These are phyloP conservation scores for Botia kubotai DNA, from an alignment of 2,797 vertebrate species.

Conservation along the genomic window DNA sequence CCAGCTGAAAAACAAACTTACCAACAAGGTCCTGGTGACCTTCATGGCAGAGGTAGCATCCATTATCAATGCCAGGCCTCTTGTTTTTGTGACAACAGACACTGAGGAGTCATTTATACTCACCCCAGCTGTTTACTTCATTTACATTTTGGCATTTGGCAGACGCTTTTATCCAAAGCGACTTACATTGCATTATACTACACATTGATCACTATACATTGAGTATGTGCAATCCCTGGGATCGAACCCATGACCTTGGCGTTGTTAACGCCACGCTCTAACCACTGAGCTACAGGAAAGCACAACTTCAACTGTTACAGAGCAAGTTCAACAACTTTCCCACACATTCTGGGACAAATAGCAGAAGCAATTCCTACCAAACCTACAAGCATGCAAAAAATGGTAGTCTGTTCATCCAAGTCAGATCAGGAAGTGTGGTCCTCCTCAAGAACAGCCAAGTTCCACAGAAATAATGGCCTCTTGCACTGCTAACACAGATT, in stretches of 20 bases:
- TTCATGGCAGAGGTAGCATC: conserved; percentile 7
- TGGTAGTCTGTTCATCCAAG: background rate
- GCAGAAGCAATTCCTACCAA: background rate
- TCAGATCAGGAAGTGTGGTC: background rate
- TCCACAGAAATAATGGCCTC: background rate
- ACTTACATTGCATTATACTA: too few species aligned
- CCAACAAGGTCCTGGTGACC: background rate
- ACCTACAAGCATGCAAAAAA: background rate
- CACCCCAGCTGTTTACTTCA: background rate
- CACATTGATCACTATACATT: too few species aligned
- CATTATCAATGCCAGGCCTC: conserved; percentile 6
- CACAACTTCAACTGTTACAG: too few species aligned
- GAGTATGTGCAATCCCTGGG: too few species aligned
- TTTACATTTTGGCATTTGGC: too few species aligned
- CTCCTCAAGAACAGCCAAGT: background rate
- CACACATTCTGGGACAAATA: background rate
- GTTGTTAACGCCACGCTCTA: too few species aligned
- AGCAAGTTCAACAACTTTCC: background rate
- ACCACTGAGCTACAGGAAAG: too few species aligned
- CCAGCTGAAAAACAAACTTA: background rate
- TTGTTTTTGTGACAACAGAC: background rate
- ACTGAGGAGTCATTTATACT: background rate
- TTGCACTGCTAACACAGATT: background rate
- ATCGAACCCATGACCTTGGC: too few species aligned
- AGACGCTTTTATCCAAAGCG: too few species aligned